Conservation (phyloP, 2,888 invertebrate genomes). For the Acanthopleura granulata region DNA sequence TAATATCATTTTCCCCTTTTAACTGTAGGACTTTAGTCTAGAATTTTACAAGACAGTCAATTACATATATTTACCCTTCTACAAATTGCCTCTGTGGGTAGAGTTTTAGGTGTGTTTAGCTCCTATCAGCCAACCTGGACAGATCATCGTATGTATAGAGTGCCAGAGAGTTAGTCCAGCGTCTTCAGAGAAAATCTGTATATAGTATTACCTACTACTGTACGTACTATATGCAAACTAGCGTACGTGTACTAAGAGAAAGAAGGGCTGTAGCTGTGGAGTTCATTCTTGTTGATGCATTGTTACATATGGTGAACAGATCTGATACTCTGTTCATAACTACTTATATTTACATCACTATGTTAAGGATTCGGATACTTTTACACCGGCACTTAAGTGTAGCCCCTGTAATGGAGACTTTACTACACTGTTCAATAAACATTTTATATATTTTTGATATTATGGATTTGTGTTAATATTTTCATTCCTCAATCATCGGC, state of each 20-base stretch:
- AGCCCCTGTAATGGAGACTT: slow-evolving; percentile 17
- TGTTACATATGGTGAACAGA: slow-evolving; percentile 13
- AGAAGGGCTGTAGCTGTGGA: slow-evolving; percentile 9
- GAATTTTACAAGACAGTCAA: too few species aligned
- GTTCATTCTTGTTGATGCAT: slow-evolving; percentile 15
- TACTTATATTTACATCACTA: slow-evolving; percentile 20
- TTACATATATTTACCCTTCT: too few species aligned
- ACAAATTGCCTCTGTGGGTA: too few species aligned
- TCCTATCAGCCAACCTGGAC: too few species aligned
- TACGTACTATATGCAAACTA: slow-evolving; percentile 19
- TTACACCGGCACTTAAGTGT: slow-evolving; percentile 20
- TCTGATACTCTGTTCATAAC: slow-evolving; percentile 13
- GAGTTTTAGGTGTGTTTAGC: too few species aligned
- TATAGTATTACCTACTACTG: not conserved
- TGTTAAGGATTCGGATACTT: slow-evolving; percentile 19
- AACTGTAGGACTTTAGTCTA: too few species aligned
- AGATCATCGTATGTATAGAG: not conserved
- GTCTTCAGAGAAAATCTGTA: slow-evolving; percentile 2
- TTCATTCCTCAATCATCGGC: too few species aligned
- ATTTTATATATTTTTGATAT: slow-evolving; percentile 20
- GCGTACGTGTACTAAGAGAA: not conserved
- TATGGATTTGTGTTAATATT: too few species aligned
- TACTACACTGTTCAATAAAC: slow-evolving; percentile 20
- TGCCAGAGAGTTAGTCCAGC: not conserved
- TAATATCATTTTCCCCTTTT: too few species aligned